phyloP scores from a whole-genome alignment of 2,113 vertebrate species.

The Parus major region DNA sequence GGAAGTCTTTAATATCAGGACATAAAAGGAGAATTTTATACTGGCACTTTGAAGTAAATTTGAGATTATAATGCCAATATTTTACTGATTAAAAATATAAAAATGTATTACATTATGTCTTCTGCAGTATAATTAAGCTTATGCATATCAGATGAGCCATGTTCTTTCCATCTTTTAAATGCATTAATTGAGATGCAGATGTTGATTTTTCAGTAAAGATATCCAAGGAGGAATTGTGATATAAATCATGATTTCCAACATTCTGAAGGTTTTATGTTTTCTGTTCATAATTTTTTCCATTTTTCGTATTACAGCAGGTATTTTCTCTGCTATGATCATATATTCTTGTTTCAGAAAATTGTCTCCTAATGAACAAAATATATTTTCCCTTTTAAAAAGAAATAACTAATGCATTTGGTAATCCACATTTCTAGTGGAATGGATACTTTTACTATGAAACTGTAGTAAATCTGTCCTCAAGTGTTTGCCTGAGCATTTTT shows the following conservation, averaged over 20 bases:
- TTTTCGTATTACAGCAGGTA: slow-evolving; percentile 39
- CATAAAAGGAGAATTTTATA: slow-evolving; percentile 18
- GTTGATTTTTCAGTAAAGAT: slow-evolving; percentile 47
- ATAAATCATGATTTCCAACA: slow-evolving; percentile 24
- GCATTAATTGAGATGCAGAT: slow-evolving; percentile 34
- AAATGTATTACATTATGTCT: not conserved
- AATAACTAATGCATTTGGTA: slow-evolving; percentile 6
- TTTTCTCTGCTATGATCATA: slow-evolving; percentile 13
- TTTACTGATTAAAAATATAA: slow-evolving; percentile 14
- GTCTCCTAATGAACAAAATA: slow-evolving; percentile 39
- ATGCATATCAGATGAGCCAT: not conserved
- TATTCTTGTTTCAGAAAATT: slow-evolving; percentile 47
- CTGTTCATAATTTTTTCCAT: slow-evolving; percentile 9
- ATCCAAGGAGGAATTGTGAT: slow-evolving; percentile 9
- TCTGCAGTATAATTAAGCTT: not conserved
- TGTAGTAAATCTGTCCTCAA: not conserved
- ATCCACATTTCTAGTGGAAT: not conserved
- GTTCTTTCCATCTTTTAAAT: not conserved
- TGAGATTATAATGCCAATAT: not conserved
- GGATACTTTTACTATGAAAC: not conserved
- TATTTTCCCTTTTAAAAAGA: slow-evolving; percentile 47
- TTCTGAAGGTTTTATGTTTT: not conserved
- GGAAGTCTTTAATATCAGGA: slow-evolving; percentile 22
- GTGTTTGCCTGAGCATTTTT: not conserved
- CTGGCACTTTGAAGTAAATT: not conserved